These are phyloP conservation scores for Alsophila aescularia DNA, from an alignment of 2,888 invertebrate genomes.

Conservation along the genomic window DNA sequence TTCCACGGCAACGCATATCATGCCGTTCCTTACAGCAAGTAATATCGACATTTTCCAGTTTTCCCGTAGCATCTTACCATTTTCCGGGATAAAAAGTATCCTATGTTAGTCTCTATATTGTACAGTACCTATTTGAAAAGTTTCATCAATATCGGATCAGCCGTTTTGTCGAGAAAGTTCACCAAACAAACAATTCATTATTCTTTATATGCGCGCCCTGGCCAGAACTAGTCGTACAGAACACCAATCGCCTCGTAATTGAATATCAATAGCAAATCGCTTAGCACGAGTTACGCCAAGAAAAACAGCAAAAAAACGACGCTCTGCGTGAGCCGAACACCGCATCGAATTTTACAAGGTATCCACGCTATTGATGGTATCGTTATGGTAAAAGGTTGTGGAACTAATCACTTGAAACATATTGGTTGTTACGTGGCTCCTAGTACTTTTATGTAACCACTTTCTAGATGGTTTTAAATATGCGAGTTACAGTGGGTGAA, in stretches of 20 bases:
- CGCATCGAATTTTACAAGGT: conserved; percentile 17
- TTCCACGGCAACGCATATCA: too few species aligned
- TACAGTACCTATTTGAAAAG: too few species aligned
- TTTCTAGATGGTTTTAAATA: conserved; percentile 17
- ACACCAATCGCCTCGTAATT: not conserved
- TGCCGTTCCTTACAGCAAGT: too few species aligned
- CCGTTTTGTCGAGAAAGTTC: too few species aligned
- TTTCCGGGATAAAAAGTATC: too few species aligned
- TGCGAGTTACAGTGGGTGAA: conserved; percentile 2
- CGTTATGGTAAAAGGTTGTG: conserved; percentile 20
- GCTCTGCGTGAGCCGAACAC: conserved; percentile 1
- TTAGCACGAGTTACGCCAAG: conserved; percentile 3
- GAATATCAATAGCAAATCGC: conserved; percentile 6
- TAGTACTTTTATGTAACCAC: conserved; percentile 18
- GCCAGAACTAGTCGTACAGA: too few species aligned
- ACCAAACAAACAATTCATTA: too few species aligned
- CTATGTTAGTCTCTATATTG: too few species aligned
- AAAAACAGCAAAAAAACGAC: conserved; percentile 9
- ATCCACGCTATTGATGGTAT: conserved; percentile 5
- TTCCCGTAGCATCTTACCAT: too few species aligned
- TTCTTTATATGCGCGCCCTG: too few species aligned
- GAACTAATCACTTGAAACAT: conserved; percentile 26
- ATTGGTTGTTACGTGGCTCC: conserved; percentile 12
- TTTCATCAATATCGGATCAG: too few species aligned
- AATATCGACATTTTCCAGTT: too few species aligned